Conservation (phyloP, 2,888 invertebrate genomes). For the Anarsia innoxiella region DNA sequence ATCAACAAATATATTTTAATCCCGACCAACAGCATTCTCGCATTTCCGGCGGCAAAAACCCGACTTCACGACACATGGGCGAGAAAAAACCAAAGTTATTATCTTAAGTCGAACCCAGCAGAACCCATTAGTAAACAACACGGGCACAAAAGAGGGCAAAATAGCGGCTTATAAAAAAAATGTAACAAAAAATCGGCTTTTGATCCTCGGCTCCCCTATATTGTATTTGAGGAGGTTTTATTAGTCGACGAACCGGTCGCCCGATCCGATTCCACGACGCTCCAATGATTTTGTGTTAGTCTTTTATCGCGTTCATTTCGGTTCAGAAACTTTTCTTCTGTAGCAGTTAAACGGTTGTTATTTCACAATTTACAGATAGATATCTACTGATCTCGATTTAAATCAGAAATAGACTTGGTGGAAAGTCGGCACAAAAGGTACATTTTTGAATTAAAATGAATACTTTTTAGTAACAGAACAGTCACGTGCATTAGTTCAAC, state of each 20-base stretch:
- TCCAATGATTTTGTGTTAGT: constrained; percentile 23
- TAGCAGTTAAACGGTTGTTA: too few relatives aligned
- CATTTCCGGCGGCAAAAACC: constrained; percentile 70
- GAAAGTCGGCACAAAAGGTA: too few relatives aligned
- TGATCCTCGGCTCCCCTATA: constrained; percentile 64
- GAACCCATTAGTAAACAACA: constrained; percentile 76
- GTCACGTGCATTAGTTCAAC: too few relatives aligned
- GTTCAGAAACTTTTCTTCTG: constrained; percentile 4
- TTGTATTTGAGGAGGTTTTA: constrained; percentile 67
- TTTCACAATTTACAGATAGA: too few relatives aligned
- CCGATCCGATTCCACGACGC: constrained; percentile 36
- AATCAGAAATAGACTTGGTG: too few relatives aligned
- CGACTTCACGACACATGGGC: constrained; percentile 58
- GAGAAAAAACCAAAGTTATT: constrained; percentile 71
- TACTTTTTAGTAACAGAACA: too few relatives aligned
- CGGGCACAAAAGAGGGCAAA: constrained; percentile 71
- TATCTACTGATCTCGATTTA: too few relatives aligned
- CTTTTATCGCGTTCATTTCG: constrained; percentile 13
- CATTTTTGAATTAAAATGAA: too few relatives aligned
- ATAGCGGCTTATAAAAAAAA: constrained; percentile 66
- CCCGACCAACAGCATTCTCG: constrained; percentile 61
- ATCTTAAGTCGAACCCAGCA: constrained; percentile 74
- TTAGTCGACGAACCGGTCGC: constrained; percentile 59
- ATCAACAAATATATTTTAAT: constrained; percentile 73
- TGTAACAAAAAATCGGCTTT: constrained; percentile 70